Evolutionary conservation across 2,113 vertebrate species (phyloP), one percentile per base, ranked within the genome.

Genomic region (Hydrolagus affinis): DNA sequence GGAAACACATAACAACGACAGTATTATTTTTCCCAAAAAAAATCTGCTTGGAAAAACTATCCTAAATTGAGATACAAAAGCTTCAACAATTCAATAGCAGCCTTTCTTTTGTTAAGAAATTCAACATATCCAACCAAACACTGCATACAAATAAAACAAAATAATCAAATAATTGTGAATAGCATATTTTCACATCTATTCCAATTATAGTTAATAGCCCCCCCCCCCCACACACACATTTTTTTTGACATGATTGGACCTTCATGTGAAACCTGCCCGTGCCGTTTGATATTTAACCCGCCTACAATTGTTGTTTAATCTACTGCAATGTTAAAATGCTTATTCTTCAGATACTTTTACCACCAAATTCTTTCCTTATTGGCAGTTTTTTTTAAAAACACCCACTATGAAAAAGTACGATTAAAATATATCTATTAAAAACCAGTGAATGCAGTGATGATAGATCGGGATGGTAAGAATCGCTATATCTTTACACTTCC

Each of bases 271-370:
- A 64, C 23, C 60, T 30, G 77, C 11, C 77, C 17, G 60, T 2
- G 44, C 14, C 60, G 77, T 83, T 83, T 83, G 77, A 83, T 64
- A 15, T 66, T 66, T 64, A 83, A 64, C 15, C 25, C 77, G 15
- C 77, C 60, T 83, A 64, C 60, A 83, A 62, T 83, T 23, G 77
- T 62, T 30, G 15, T 80, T 83, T 83, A 64, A 83, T 83, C 77
- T 83, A 28, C 77, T 83, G 60, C 76, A 80, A 60, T 80, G 76
- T 25, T 64, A 28, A 80, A 80, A 23, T 57, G 23, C 60, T 80
- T 62, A 80, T 80, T 62, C 76, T 23, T 23, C 59, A 64, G 25
- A 66, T 66, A 83, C 77, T 66, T 83, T 83, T 60, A 15, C 60
- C 25, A 30, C 14, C 30, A 62, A 83, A 83, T 83, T 25, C 25